Evolutionary conservation across 2,888 invertebrate genomes (phyloP).

Genomic region (Acanthosepion esculentum): DNA sequence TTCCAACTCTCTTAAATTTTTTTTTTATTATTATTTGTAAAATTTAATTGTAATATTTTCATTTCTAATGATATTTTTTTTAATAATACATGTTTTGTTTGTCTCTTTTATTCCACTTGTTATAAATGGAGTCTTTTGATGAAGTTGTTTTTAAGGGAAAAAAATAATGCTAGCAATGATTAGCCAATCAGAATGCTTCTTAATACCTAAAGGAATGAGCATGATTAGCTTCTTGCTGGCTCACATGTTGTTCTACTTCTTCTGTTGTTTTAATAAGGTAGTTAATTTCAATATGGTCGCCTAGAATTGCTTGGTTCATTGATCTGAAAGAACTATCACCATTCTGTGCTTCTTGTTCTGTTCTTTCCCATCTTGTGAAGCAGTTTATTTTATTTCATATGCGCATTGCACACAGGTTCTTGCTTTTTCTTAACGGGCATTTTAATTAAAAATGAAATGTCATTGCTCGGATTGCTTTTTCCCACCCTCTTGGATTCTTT

Average conservation of each 20-base stretch:
- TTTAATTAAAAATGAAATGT: slow-evolving; percentile 12
- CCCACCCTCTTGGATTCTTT: neutral
- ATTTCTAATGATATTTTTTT: neutral
- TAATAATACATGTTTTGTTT: neutral
- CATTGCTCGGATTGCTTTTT: neutral
- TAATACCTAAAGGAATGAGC: neutral
- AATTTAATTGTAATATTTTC: neutral
- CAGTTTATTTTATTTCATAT: neutral
- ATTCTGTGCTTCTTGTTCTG: neutral
- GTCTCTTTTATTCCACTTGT: neutral
- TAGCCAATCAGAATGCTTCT: slow-evolving; percentile 33
- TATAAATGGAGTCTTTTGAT: neutral
- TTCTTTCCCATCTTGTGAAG: neutral
- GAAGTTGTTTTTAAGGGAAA: too few relatives aligned
- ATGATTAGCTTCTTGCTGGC: neutral
- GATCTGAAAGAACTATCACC: neutral
- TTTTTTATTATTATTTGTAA: neutral
- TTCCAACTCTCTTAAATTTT: neutral
- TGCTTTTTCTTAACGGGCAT: neutral
- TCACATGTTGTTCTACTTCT: neutral
- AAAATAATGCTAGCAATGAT: neutral
- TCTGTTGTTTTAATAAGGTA: slow-evolving; percentile 23
- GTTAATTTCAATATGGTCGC: neutral
- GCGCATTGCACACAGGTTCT: neutral
- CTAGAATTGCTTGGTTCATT: neutral